phyloP scores from a whole-genome alignment of 2,888 invertebrate species.

The Drosophila mercatorum region DNA sequence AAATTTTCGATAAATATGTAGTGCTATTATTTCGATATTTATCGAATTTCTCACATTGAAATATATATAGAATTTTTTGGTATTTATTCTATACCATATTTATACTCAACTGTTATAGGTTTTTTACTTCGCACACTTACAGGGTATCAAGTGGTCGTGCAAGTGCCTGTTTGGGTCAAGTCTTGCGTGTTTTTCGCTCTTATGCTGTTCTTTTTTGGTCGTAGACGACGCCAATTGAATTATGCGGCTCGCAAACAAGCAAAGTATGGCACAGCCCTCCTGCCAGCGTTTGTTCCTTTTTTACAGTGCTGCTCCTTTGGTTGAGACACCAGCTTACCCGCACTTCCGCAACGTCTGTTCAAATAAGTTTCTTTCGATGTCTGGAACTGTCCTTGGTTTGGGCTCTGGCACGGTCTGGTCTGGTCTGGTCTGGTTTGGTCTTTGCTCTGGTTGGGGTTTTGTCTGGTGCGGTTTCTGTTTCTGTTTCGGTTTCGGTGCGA shows the following conservation, averaged over 20 bases:
- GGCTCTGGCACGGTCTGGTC: conserved; percentile 7
- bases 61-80: not conserved
- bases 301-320: not conserved
- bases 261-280: conserved; percentile 4
- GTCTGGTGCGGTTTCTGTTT: conserved; percentile 32
- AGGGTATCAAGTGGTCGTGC: conserved; percentile 4
- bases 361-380: conserved; percentile 47
- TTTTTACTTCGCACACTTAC: too few species aligned
- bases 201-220: conserved; percentile 19
- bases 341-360: conserved; percentile 51
- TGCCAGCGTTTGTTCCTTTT: not conserved
- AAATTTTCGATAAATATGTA: conserved; percentile 12
- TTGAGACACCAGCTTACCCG: conserved; percentile 23
- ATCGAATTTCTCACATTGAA: not conserved
- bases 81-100: not conserved
- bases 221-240: conserved; percentile 63
- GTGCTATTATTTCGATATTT: not conserved
- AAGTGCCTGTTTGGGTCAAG: not conserved
- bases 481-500: conserved; percentile 10
- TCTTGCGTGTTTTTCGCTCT: conserved; percentile 12
- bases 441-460: conserved; percentile 15
- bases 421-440: conserved; percentile 2
- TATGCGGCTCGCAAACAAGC: conserved; percentile 58
- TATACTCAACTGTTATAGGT: not conserved
- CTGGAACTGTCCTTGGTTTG: conserved; percentile 12